A percentile compares a stretch with the other conserved stretches of the same genome.
Evolutionary conservation across 2,888 invertebrate genomes (phyloP).

Genomic region (Rutpela maculata): DNA sequence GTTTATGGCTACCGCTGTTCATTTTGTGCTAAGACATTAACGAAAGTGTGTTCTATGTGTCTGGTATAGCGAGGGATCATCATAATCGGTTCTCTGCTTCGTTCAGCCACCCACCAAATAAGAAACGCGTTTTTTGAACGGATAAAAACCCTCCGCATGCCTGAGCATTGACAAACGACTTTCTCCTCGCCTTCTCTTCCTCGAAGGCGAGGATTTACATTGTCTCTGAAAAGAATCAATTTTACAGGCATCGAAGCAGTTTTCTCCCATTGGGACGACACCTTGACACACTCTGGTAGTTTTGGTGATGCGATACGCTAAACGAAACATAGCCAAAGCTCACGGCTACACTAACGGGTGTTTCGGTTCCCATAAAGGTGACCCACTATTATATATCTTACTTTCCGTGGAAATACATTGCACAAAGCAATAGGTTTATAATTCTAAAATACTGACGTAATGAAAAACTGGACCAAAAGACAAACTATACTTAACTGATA

Average conservation of each 20-base stretch:
- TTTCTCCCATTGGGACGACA: constrained; percentile 32
- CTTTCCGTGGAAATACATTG: constrained; percentile 9
- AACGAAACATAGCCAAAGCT: constrained; percentile 25
- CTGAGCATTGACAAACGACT: constrained; percentile 40
- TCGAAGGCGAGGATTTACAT: constrained; percentile 36
- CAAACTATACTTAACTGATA: background rate
- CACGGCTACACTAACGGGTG: constrained; percentile 6
- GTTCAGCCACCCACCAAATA: constrained; percentile 36
- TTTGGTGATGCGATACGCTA: constrained; percentile 26
- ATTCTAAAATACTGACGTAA: constrained; percentile 9
- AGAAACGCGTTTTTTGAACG: constrained; percentile 33
- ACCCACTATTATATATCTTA: constrained; percentile 24
- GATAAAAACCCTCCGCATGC: constrained; percentile 34
- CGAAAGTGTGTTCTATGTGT: constrained; percentile 17
- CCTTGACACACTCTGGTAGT: constrained; percentile 37
- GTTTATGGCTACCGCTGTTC: constrained; percentile 1
- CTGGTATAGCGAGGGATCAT: constrained; percentile 29
- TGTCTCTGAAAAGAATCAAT: constrained; percentile 40
- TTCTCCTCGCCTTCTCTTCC: constrained; percentile 32
- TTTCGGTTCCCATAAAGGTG: constrained; percentile 29
- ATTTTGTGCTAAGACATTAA: constrained; percentile 24
- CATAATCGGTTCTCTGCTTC: constrained; percentile 36
- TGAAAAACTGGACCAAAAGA: background rate
- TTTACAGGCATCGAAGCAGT: constrained; percentile 37
- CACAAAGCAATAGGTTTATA: constrained; percentile 7